These are phyloP conservation scores for Temnothorax unifasciatus DNA, from an alignment of 2,888 invertebrate genomes.

Conservation along the genomic window DNA sequence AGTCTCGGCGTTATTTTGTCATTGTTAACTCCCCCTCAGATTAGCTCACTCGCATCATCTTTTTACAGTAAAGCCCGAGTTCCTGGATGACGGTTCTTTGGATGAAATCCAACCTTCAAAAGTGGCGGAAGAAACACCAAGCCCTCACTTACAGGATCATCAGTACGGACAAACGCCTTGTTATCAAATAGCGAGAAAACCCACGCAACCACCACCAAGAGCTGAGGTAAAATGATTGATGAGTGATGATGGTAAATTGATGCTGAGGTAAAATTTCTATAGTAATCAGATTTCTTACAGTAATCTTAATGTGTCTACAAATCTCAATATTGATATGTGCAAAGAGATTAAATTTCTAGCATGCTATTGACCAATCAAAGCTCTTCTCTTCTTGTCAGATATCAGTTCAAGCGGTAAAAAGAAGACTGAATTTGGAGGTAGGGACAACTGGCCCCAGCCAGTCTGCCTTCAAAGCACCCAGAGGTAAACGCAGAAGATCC, in stretches of 20 bases:
- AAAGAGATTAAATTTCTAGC: neutral
- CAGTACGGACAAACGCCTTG: slow-evolving; percentile 94
- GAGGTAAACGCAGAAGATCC: slow-evolving; percentile 85
- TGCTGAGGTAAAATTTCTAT: slow-evolving; percentile 4
- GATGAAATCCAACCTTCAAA: slow-evolving; percentile 84
- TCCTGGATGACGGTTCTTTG: slow-evolving; percentile 83
- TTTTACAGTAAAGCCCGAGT: slow-evolving; percentile 82
- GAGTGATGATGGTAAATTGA: neutral
- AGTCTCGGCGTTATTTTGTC: neutral
- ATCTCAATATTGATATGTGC: neutral
- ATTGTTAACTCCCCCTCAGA: neutral
- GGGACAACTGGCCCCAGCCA: slow-evolving; percentile 88
- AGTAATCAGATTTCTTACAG: neutral
- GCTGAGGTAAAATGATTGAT: slow-evolving; percentile 80
- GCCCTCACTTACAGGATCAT: slow-evolving; percentile 94
- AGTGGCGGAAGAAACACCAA: slow-evolving; percentile 87
- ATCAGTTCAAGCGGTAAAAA: slow-evolving; percentile 91
- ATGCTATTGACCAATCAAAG: neutral
- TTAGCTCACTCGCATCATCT: neutral
- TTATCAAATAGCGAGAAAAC: slow-evolving; percentile 85
- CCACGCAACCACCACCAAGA: slow-evolving; percentile 83
- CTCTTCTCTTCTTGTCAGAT: slow-evolving; percentile 74
- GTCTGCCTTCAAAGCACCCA: slow-evolving; percentile 88
- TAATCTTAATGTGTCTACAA: neutral
- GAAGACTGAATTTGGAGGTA: slow-evolving; percentile 92